Base-by-base conservation (phyloP, 53 echinoderm and acorn worm genomes). In the Apostichopus leukothele region DNA sequence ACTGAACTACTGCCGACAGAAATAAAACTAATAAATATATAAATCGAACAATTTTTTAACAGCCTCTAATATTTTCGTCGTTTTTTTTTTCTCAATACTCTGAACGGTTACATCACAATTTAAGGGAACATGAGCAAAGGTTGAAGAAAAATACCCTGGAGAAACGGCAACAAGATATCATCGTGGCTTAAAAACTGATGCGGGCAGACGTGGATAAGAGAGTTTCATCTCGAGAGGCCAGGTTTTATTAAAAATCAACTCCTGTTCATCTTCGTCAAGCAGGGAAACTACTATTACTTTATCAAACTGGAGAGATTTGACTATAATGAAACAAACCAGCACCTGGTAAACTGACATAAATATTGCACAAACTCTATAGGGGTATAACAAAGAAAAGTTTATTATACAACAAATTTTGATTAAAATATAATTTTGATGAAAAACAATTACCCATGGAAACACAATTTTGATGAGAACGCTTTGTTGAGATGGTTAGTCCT, bases 221-320 rank as follows among this genome's bases (percentile, higher is more conserved):
- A 57, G 57, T 57, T 57, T 57, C 57, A 71, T 71, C 71, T 71
- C 71, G 14, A 71, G 71, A 19, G 71, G 71, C n/a, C 71, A 71
- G 6, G 71, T 0, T n/a, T n/a, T n/a, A n/a, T 71, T n/a, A 71
- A 71, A 71, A n/a, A 71, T 71, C 71, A 71, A 71, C 71, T 71
- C n/a, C 71, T 71, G n/a, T 71, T 71, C 16, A 71, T 19, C 18
- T 71, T 71, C 14, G 20, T 71, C 71, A 71, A 71, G 20, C 71
- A 71, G 10, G 57, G 57, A 57, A 57, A 10, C 9, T 57, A 57
- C 57, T 57, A 57, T 57, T 7, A 57, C 8, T 57, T 57, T 7
- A 9, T 57, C 10, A 57, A 39, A 39, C 39, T 39, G 39, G 39
- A 39, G 39, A 39, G 39, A 39, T 39, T 39, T 1, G 39, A 39